A percentile compares a stretch with the other conserved stretches of the same genome.
These are phyloP conservation scores for Smittia sp. DNA, from an alignment of 2,888 invertebrate species.

Conservation along the genomic window DNA sequence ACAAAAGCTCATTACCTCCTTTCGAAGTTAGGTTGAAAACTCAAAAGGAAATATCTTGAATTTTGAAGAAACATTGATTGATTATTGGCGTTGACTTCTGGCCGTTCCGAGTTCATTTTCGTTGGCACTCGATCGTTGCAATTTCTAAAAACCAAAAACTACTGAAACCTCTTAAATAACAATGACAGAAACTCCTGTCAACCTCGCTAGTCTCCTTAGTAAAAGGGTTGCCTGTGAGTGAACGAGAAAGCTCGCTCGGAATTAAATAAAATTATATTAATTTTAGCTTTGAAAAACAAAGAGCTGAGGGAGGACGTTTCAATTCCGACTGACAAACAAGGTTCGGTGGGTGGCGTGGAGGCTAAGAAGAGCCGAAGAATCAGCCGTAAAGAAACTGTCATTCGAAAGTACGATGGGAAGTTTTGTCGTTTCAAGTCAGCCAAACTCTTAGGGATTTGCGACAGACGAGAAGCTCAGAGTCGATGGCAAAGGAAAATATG, in stretches of 20 bases:
- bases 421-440: not conserved
- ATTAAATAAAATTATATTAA: slow-evolving; percentile 18
- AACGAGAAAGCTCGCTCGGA: not conserved
- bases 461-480: not conserved
- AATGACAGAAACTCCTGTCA: too few species aligned
- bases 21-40: too few species aligned
- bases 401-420: not conserved
- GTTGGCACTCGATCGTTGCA: too few species aligned
- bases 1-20: too few species aligned
- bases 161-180: too few species aligned
- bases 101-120: too few species aligned
- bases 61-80: too few species aligned
- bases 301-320: not conserved
- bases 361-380: not conserved
- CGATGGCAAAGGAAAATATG: not conserved
- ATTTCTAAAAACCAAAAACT: too few species aligned
- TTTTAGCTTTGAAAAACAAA: slow-evolving; percentile 18
- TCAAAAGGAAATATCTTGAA: too few species aligned
- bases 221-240: not conserved
- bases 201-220: too few species aligned
- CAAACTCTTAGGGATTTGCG: not conserved
- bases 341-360: not conserved
- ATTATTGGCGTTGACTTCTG: too few species aligned
- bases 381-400: not conserved
- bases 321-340: slow-evolving; percentile 17